These are phyloP conservation scores for Anthoscopus minutus DNA, from an alignment of 2,113 vertebrate species.

Conservation along the genomic window DNA sequence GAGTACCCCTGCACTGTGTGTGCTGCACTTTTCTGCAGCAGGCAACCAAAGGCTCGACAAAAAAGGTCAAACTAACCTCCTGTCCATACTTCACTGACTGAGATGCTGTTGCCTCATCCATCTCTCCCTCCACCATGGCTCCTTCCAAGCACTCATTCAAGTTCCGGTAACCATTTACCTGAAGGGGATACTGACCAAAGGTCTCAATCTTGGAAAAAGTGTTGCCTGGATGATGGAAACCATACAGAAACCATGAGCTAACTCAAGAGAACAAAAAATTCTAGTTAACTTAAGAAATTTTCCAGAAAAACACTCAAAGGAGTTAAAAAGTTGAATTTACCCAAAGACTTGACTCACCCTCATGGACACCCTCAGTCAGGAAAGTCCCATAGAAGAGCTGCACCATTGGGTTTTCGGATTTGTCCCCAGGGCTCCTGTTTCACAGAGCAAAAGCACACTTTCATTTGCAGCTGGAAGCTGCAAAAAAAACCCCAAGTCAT, in stretches of 20 bases:
- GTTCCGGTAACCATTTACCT: slow-evolving; percentile 93
- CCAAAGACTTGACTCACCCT: slow-evolving; percentile 75
- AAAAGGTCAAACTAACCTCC: slow-evolving; percentile 75
- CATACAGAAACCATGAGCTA: neutral
- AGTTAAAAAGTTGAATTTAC: neutral
- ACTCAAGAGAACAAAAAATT: neutral
- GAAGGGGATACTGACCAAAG: slow-evolving; percentile 96
- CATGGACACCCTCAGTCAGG: slow-evolving; percentile 85
- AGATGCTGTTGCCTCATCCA: slow-evolving; percentile 78
- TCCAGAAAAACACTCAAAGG: neutral
- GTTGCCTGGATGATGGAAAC: slow-evolving; percentile 73
- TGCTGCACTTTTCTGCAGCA: neutral
- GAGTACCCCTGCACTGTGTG: neutral
- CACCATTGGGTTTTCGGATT: slow-evolving; percentile 93
- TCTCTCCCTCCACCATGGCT: slow-evolving; percentile 90
- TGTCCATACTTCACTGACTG: slow-evolving; percentile 76
- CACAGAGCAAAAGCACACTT: neutral
- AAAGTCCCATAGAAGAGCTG: slow-evolving; percentile 96
- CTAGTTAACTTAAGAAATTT: no score
- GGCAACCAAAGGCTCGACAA: neutral
- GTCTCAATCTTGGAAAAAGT: slow-evolving; percentile 88
- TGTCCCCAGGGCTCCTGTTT: slow-evolving; percentile 78
- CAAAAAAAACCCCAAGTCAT: neutral
- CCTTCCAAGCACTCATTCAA: slow-evolving; percentile 92
- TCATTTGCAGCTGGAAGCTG: neutral